Conservation (phyloP, 2,888 invertebrate genomes). For the Cantharis flavilabris region DNA sequence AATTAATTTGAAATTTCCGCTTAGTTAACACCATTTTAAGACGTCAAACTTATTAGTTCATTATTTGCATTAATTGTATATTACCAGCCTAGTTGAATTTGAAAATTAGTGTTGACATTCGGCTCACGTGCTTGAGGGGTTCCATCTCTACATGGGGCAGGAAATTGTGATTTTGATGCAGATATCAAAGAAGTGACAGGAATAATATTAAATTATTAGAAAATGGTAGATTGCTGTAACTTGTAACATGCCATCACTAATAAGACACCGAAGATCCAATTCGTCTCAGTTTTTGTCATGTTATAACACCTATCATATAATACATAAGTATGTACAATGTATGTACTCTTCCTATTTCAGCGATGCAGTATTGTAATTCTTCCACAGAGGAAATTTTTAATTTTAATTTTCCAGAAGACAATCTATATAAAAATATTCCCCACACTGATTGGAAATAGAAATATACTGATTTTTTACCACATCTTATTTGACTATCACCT, state of each 20-base stretch:
- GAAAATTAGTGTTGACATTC: conserved; percentile 1
- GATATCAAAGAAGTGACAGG: conserved; percentile 31
- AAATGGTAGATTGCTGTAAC: conserved; percentile 9
- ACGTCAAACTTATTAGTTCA: not conserved
- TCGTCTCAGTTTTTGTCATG: not conserved
- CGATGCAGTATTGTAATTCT: not conserved
- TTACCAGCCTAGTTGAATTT: not conserved
- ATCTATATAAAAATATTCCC: too few relatives aligned
- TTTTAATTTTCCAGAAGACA: too few relatives aligned
- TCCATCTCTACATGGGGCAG: conserved; percentile 31
- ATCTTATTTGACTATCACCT: too few relatives aligned
- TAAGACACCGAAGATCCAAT: not conserved
- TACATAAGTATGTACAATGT: too few relatives aligned
- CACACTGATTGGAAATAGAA: too few relatives aligned
- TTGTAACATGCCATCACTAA: not conserved
- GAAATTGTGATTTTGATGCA: conserved; percentile 36
- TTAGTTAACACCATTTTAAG: not conserved
- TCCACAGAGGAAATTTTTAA: not conserved
- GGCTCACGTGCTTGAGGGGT: conserved; percentile 28
- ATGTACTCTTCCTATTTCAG: not conserved
- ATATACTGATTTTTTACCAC: too few relatives aligned
- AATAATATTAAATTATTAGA: conserved; percentile 33
- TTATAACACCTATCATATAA: too few relatives aligned
- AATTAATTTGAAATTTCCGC: not conserved
- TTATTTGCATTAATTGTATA: not conserved